Conservation (phyloP, 1,140 invertebrate genomes). For the Drosophila paulistorum region DNA sequence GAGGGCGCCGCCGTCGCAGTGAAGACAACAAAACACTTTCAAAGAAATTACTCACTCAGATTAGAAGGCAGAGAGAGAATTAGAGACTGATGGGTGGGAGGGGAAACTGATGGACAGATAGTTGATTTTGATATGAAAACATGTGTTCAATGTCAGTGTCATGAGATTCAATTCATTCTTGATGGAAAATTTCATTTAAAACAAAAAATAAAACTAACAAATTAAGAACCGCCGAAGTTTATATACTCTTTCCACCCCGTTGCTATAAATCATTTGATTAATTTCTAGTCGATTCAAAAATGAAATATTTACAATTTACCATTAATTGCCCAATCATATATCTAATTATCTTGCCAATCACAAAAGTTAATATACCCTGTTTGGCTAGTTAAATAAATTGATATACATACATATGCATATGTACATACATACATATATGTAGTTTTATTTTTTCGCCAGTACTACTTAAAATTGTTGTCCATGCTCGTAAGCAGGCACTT, state of each 20-base stretch:
- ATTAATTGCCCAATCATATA: neutral
- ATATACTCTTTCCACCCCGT: neutral
- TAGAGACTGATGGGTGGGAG: neutral
- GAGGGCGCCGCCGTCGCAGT: neutral
- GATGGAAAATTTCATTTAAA: constrained; percentile 57
- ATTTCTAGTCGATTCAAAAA: no score
- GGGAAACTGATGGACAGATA: constrained; percentile 36
- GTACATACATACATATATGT: neutral
- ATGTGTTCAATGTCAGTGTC: constrained; percentile 62
- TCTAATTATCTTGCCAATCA: neutral
- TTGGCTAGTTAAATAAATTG: no score
- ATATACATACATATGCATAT: neutral
- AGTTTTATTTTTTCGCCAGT: constrained; percentile 12
- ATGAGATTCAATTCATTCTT: constrained; percentile 42
- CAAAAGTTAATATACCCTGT: neutral
- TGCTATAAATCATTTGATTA: no score
- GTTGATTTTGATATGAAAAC: constrained; percentile 42
- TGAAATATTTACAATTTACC: no score
- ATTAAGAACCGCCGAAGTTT: neutral
- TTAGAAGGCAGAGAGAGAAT: constrained; percentile 11
- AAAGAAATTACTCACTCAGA: constrained; percentile 47
- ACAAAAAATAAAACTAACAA: neutral
- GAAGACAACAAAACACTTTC: constrained; percentile 46
- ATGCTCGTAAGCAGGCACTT: constrained; percentile 49
- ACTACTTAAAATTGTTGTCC: constrained; percentile 57